Evolutionary conservation across 2,888 invertebrate genomes (phyloP), one percentile per base, ranked within the genome.

Genomic region (Hofmannophila pseudospretella): DNA sequence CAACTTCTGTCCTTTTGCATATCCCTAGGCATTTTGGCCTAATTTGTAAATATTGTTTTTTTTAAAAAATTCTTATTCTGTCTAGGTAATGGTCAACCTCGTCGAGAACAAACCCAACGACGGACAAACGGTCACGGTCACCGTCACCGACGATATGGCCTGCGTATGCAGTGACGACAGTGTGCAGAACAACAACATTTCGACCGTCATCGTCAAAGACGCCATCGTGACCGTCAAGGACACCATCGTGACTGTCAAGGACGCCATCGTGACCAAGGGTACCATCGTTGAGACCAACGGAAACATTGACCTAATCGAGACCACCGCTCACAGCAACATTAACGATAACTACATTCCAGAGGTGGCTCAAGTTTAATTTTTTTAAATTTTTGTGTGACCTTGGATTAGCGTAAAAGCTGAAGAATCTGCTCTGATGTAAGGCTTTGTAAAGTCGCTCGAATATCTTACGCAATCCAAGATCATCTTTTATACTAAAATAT

Each of bases 291-390:
- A 79, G 38, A 43, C 58, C 7, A 82, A 81, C 20, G 84, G 84
- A 0, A 80, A 80, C 23, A 44, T 71, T 0, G 50, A 64, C 0
- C 4, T 63, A 1, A 45, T 51, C 14, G 54, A 59, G 3, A 42
- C 42, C 1, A 16, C 32, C 7, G 41, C 43, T 32, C 45, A 44
- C 7, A 39, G 36, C 27, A 45, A 42, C 14, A 30, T 39, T 1
- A 59, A 68, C 7, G 55, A 67, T 32, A 67, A 66, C 29, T 58
- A 54, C 33, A 33, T 66, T 0, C 55, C 61, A 0, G 62, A 64
- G 1, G 47, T 70, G 0, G 68, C 75, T 39, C 66, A 72, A 32
- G 69, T 82, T 9, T 80, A 74, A n/a, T n/a, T n/a, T n/a, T n/a
- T n/a, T n/a, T n/a, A n/a, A n/a, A n/a, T n/a, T n/a, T n/a, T n/a